A percentile compares a stretch with the other conserved stretches of the same genome.
phyloP scores from a whole-genome alignment of 2,888 invertebrate species.

The Tenthredo notha region DNA sequence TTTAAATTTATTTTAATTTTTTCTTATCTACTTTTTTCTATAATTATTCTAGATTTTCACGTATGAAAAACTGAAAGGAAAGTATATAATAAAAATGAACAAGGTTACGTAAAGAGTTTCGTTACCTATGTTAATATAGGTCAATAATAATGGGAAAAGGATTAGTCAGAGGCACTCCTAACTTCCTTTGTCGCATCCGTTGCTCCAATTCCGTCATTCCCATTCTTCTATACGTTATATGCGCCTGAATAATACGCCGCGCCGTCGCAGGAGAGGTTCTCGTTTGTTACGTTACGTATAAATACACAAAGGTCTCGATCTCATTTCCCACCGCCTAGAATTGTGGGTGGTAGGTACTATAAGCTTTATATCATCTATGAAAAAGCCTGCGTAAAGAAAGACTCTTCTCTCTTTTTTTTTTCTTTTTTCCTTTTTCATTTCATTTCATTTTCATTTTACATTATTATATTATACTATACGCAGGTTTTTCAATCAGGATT shows the following conservation, averaged over 20 bases:
- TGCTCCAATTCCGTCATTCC: slow-evolving; percentile 37
- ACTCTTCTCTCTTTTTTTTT: not conserved
- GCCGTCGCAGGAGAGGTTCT: not conserved
- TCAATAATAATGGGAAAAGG: slow-evolving; percentile 46
- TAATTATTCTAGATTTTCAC: not conserved
- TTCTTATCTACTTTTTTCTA: not conserved
- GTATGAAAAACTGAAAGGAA: not conserved
- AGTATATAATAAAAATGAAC: not conserved
- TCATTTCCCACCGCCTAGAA: slow-evolving; percentile 34
- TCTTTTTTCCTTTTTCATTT: not conserved
- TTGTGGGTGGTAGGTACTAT: not conserved
- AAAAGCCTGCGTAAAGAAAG: not conserved
- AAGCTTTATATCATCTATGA: not conserved
- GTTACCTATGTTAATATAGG: slow-evolving; percentile 8
- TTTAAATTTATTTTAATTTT: not conserved
- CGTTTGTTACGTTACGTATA: slow-evolving; percentile 17
- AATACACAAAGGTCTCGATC: slow-evolving; percentile 42
- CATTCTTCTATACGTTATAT: slow-evolving; percentile 9
- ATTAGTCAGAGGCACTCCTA: slow-evolving; percentile 43
- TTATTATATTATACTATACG: not conserved
- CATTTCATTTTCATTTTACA: not conserved
- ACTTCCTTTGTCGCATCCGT: slow-evolving; percentile 47
- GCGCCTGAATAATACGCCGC: slow-evolving; percentile 27
- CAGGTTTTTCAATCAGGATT: not conserved
- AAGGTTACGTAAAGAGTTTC: not conserved